Evolutionary conservation across 2,888 invertebrate genomes (phyloP), one percentile per base, ranked within the genome.

Genomic region (Chrysolina americana): DNA sequence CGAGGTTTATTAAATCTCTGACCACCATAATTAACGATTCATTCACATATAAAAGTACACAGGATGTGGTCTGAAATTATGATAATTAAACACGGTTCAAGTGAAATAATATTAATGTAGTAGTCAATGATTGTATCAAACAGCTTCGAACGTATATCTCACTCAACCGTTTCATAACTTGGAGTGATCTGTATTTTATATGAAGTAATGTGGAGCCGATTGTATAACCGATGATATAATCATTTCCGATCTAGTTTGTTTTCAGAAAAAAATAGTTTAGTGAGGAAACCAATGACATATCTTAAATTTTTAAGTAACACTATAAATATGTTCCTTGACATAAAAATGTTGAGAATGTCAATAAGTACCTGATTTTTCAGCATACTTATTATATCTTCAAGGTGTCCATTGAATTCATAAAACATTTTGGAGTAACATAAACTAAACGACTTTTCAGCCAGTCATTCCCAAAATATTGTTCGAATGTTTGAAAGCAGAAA

Each of bases 221-320:
- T 59, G 59, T 36, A 59, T 59, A n/a, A 50, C 50, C 9, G n/a
- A 50, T 50, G 47, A 15, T 47, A n/a, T 47, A 47, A 47, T 13
- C 15, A 5, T 13, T n/a, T n/a, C 13, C 47, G 13, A 15, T 47
- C 47, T 47, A 47, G 47, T 47, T 15, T 47, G n/a, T 47, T 47
- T 15, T 47, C 15, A 47, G n/a, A 47, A 47, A 47, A 47, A 47
- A 6, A 15, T 15, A 4, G 15, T 10, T 15, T n/a, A 47, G 8
- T 8, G 36, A n/a, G n/a, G n/a, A 36, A 36, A 36, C 36, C 8
- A 36, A 3, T 36, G 36, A 36, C 36, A 36, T 36, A 36, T 8
- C 36, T 8, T 28, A 28, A 28, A 5, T 28, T 28, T 28, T 28
- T 5, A 3, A 28, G 5, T 3, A 28, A 28, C 2, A 2, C 2